Percentiles rank a stretch among this genome's conserved stretches.
phyloP scores from a whole-genome alignment of 2,888 invertebrate species.

The Rhagium mordax region DNA sequence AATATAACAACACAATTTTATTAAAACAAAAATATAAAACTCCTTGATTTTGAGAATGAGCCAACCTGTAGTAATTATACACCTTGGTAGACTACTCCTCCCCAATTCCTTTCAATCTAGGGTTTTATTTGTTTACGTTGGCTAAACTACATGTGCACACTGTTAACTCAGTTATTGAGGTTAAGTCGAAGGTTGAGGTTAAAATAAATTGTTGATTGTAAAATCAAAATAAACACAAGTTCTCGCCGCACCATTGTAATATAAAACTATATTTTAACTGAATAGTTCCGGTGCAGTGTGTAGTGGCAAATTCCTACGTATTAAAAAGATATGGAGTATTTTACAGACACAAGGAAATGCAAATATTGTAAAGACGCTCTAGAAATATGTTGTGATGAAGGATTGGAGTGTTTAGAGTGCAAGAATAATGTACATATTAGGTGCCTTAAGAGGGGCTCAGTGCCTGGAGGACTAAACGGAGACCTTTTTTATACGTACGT shows the following conservation, averaged over 20 bases:
- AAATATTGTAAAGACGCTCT: slow-evolving; percentile 75
- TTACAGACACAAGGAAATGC: slow-evolving; percentile 65
- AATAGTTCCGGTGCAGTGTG: background rate
- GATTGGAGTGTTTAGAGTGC: slow-evolving; percentile 77
- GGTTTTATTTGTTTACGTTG: no score
- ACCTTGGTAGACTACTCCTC: no score
- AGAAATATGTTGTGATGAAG: slow-evolving; percentile 74
- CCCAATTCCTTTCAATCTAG: no score
- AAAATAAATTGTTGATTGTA: background rate
- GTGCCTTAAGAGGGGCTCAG: slow-evolving; percentile 78
- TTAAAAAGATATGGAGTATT: slow-evolving; percentile 39
- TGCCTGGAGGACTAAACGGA: slow-evolving; percentile 81
- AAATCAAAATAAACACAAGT: background rate
- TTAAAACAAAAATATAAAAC: no score
- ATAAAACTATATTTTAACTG: background rate
- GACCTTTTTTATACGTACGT: slow-evolving; percentile 84
- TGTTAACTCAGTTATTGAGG: background rate
- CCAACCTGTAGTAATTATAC: no score
- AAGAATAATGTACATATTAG: slow-evolving; percentile 76
- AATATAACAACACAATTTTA: background rate
- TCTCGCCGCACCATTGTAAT: background rate
- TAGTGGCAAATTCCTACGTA: background rate
- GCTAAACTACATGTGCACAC: no score
- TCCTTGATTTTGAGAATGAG: no score
- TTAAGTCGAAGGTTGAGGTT: no score